These are phyloP conservation scores for Dasypus novemcinctus DNA, from an alignment of 2,113 vertebrate species.

Conservation along the genomic window DNA sequence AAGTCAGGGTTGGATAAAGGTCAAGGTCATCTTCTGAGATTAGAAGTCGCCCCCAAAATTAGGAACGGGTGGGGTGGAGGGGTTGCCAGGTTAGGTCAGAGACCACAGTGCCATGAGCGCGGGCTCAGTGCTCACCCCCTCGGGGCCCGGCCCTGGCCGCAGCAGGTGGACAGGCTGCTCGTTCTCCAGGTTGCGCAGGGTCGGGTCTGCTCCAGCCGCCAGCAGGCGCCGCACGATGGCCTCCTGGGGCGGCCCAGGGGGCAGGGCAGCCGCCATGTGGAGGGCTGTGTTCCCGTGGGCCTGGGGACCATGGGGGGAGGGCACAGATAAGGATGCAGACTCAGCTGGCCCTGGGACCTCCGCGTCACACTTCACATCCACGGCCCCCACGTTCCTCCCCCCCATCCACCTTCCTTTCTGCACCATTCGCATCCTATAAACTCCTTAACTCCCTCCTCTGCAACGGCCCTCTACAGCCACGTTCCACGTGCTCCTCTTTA, in stretches of 20 bases:
- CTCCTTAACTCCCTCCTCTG: background rate
- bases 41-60: background rate
- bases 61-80: background rate
- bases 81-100: background rate
- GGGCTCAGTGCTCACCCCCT: constrained; percentile 83
- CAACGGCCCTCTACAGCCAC: background rate
- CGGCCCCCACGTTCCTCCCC: too few relatives aligned
- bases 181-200: constrained; percentile 92
- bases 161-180: constrained; percentile 92
- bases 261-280: constrained; percentile 94
- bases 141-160: constrained; percentile 86
- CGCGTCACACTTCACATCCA: accelerated
- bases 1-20: background rate
- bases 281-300: constrained; percentile 94
- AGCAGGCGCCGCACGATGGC: constrained; percentile 88
- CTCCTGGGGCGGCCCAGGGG: constrained; percentile 85
- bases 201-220: constrained; percentile 88
- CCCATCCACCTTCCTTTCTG: accelerated
- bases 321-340: background rate
- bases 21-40: background rate
- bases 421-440: background rate
- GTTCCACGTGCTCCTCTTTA: background rate
- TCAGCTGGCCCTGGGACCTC: background rate
- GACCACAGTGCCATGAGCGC: too few relatives aligned
- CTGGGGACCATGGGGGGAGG: constrained; percentile 70